Base-by-base conservation (phyloP, 1,140 invertebrate genomes). In the Zaprionus nigranus region DNA sequence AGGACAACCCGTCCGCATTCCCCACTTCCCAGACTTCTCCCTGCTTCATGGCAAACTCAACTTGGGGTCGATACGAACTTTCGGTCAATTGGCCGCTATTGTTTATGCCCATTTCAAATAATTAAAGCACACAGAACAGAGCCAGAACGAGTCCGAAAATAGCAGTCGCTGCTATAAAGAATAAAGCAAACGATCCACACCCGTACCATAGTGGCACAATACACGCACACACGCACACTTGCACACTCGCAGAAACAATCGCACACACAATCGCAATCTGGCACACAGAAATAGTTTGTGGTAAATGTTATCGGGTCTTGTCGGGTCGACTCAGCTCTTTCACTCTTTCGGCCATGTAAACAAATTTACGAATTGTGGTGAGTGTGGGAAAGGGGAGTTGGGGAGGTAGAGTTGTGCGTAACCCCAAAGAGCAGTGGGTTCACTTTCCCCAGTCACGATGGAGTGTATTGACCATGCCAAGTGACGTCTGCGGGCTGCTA, bases 81-180 rank as follows among this genome's bases (percentile, higher is more conserved):
- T 51, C 54, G 69, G 38, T 66, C 64, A 60, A 71, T 75, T 75
- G 73, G 40, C 56, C 15, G 74, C 57, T 53, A 67, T 77, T 77
- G 75, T 77, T 77, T 73, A 73, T 77, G 70, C 13, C 51, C 70
- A 74, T 67, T 77, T 77, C 46, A 62, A 73, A 62, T 77, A 67
- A 77, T 77, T 73, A 73, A 73, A 67, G 38, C 57, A 66, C 38
- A 56, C 20, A 54, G 30, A 38, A 36, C 34, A 34, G 26, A n/a
- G 38, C 64, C 40, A 46, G 40, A 46, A 15, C n/a, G 40, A n/a
- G 40, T 34, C 36, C 36, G 13, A 75, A 75, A 75, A 75, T 75
- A 75, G 73, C 69, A 54, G 30, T 34, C 46, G 26, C 9, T 17
- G 67, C 72, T 36, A 75, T 75, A 75, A 75, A 75, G 73, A 59